Conservation (phyloP, 2,888 invertebrate genomes). For the Brachycybe producta region DNA sequence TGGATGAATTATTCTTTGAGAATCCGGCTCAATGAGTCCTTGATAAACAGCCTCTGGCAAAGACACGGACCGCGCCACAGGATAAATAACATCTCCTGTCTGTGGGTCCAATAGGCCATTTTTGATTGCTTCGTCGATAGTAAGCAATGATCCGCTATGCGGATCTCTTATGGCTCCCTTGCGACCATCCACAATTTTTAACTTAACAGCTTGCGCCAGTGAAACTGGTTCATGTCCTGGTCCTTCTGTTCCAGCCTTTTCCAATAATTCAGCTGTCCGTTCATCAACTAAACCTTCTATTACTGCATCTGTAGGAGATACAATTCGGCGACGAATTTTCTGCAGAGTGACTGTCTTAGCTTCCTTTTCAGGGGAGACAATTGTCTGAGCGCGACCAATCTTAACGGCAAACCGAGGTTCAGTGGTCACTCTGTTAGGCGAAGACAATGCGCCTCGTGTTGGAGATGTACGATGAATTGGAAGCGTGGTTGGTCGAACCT, state of each 20-base stretch:
- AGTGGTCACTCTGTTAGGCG: constrained; percentile 36
- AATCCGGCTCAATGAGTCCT: constrained; percentile 62
- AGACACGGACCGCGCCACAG: constrained; percentile 63
- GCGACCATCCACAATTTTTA: constrained; percentile 54
- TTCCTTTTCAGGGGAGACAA: constrained; percentile 46
- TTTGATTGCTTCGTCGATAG: constrained; percentile 68
- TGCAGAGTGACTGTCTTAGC: constrained; percentile 57
- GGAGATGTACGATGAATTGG: background rate
- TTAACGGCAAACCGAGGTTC: constrained; percentile 55
- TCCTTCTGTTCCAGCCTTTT: constrained; percentile 37
- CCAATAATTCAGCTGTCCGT: constrained; percentile 55
- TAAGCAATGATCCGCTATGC: constrained; percentile 61
- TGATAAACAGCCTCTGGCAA: constrained; percentile 72
- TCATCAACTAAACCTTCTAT: constrained; percentile 65
- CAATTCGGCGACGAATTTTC: constrained; percentile 60
- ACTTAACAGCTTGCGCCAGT: constrained; percentile 60
- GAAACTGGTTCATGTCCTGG: constrained; percentile 46
- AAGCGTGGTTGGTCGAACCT: constrained; percentile 3
- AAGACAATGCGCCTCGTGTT: constrained; percentile 29
- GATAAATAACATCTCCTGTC: constrained; percentile 57
- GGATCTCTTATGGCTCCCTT: constrained; percentile 71
- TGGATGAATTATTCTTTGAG: constrained; percentile 68
- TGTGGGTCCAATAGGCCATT: constrained; percentile 67
- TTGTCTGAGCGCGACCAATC: constrained; percentile 46
- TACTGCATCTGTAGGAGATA: constrained; percentile 60